Percentiles rank a stretch among this genome's conserved stretches.
These are phyloP conservation scores for fruit fly (Drosophila melanogaster) DNA, from an alignment of 1,140 invertebrate species.

Conservation along the genomic window DNA sequence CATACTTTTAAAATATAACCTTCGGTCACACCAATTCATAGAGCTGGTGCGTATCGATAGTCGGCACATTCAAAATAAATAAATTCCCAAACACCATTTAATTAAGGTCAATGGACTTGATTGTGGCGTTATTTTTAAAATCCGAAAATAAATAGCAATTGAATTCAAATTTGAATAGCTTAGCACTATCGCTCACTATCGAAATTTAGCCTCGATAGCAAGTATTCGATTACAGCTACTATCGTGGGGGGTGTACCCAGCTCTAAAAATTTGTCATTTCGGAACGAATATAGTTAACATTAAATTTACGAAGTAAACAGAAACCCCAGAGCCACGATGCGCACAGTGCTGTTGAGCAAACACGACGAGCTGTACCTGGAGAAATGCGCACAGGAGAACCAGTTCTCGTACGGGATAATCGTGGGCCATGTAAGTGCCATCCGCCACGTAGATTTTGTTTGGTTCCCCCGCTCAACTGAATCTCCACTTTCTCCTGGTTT, in stretches of 20 bases:
- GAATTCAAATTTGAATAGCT: too few relatives aligned
- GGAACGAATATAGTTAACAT: slow-evolving; percentile 36
- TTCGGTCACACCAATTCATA: slow-evolving; percentile 8
- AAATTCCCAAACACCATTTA: too few relatives aligned
- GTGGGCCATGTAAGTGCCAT: slow-evolving; percentile 74
- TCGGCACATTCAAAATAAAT: too few relatives aligned
- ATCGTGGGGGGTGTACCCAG: too few relatives aligned
- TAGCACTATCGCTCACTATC: too few relatives aligned
- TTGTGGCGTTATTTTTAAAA: too few relatives aligned
- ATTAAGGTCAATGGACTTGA: too few relatives aligned
- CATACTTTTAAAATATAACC: slow-evolving; percentile 1
- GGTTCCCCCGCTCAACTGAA: slow-evolving; percentile 7
- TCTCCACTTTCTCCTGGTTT: not conserved
- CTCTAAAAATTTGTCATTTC: slow-evolving; percentile 26
- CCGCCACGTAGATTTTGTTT: slow-evolving; percentile 68
- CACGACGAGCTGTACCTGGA: slow-evolving; percentile 74
- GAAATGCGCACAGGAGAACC: slow-evolving; percentile 77
- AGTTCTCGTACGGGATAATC: slow-evolving; percentile 77
- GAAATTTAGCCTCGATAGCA: too few relatives aligned
- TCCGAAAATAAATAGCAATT: too few relatives aligned
- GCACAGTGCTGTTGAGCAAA: slow-evolving; percentile 76
- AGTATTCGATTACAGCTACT: too few relatives aligned
- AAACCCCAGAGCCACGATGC: slow-evolving; percentile 46
- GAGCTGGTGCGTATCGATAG: too few relatives aligned
- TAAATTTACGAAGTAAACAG: slow-evolving; percentile 5